phyloP scores from a whole-genome alignment of 2,888 invertebrate species.

The Gordius sp. region DNA sequence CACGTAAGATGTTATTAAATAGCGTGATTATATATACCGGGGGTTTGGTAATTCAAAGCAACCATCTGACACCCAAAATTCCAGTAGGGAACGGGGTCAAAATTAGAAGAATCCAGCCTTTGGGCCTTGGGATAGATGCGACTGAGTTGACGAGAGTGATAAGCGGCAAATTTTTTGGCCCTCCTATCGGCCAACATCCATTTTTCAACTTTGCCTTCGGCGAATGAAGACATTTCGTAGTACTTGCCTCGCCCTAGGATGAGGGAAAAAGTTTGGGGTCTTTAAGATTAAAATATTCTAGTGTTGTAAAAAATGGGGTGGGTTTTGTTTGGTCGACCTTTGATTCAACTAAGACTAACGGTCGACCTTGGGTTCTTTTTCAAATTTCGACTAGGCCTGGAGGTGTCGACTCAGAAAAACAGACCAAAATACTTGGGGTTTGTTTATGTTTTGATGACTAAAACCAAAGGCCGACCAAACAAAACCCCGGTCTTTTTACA shows the following conservation, averaged over 20 bases:
- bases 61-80: slow-evolving; percentile 86
- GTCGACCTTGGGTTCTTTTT: no score
- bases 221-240: slow-evolving; percentile 88
- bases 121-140: slow-evolving; percentile 68
- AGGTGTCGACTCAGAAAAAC: no score
- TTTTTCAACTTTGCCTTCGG: slow-evolving; percentile 77
- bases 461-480: no score
- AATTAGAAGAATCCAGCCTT: slow-evolving; percentile 82
- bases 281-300: no score
- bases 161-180: slow-evolving; percentile 19
- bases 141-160: slow-evolving; percentile 44
- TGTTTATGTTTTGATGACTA: no score
- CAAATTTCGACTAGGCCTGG: no score
- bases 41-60: slow-evolving; percentile 82
- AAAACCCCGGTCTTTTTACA: no score
- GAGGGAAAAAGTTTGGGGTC: no score
- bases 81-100: slow-evolving; percentile 77
- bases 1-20: not conserved
- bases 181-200: slow-evolving; percentile 36
- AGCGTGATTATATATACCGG: slow-evolving; percentile 26
- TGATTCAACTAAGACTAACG: no score
- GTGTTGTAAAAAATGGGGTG: no score
- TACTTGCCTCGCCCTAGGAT: slow-evolving; percentile 35
- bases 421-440: no score
- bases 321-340: no score